These are phyloP conservation scores for Eutolmus rufibarbis DNA, from an alignment of 2,888 invertebrate genomes.

Conservation along the genomic window DNA sequence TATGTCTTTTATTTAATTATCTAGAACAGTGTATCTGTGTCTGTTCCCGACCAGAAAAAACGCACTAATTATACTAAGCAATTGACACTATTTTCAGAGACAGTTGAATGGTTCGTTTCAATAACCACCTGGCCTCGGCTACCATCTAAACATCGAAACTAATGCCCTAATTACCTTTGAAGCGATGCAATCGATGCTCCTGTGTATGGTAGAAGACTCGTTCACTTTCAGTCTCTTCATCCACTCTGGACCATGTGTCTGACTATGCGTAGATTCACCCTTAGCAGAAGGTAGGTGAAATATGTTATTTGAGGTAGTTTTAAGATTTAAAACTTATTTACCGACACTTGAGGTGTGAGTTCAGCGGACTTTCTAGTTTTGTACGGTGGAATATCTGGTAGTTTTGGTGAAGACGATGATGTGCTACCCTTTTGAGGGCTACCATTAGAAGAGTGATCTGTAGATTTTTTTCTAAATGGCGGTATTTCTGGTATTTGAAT, in stretches of 20 bases:
- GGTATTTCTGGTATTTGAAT: conserved; percentile 63
- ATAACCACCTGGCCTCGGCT: not conserved
- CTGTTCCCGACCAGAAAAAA: not conserved
- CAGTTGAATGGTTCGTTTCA: not conserved
- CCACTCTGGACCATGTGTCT: conserved; percentile 70
- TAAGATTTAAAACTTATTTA: conserved; percentile 52
- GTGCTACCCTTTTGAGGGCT: conserved; percentile 42
- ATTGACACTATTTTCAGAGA: not conserved
- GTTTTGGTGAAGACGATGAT: conserved; percentile 53
- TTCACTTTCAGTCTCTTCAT: conserved; percentile 68
- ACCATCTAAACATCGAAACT: not conserved
- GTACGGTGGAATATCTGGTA: conserved; percentile 67
- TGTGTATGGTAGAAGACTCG: conserved; percentile 70
- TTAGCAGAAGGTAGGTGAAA: not conserved
- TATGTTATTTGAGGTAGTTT: not conserved
- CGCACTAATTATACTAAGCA: not conserved
- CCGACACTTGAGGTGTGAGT: conserved; percentile 62
- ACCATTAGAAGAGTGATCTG: conserved; percentile 40
- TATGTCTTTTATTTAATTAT: not conserved
- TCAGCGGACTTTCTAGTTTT: conserved; percentile 68
- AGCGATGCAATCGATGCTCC: conserved; percentile 82
- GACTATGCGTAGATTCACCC: conserved; percentile 24
- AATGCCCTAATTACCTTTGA: conserved; percentile 62
- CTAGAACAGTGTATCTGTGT: not conserved
- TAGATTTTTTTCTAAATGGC: conserved; percentile 62